Evolutionary conservation across 2,888 invertebrate species (phyloP), one percentile per base, ranked within the genome.

Genomic region (Cheilosia vulpina): DNA sequence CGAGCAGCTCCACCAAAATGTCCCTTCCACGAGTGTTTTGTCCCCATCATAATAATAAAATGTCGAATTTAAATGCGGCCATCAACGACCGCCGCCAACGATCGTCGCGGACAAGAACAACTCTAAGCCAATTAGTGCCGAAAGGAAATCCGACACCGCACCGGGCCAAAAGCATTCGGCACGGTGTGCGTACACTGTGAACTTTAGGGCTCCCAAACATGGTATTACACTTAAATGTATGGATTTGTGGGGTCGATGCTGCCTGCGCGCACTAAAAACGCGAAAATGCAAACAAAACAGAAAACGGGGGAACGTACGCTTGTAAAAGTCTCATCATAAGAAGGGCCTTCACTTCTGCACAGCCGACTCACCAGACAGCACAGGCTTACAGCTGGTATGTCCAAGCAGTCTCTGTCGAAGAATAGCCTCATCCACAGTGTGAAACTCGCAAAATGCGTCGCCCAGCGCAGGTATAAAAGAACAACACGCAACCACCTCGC

Each of bases 61-160:
- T 85, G 71, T 80, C 72, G 76, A 85, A 76, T 85, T 85, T 85
- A 80, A 85, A 85, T 76, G 80, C 71, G 66, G 75, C 71, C 75
- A 84, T 80, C 71, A 52, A 80, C 75, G 50, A 57, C 76, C 75
- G 84, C 84, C 84, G 80, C 69, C 75, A 85, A 84, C 69, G 66
- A 76, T 55, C 55, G 71, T 71, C 11, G 38, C 31, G 38, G 13
- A 38, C 38, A 38, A 38, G 34, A 76, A 85, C 75, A 80, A 80
- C 84, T 85, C 71, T 76, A 76, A 85, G 80, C 76, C 84, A 85
- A 85, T 85, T 85, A 85, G 84, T 80, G 76, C 80, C 60, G 80
- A 85, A 85, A 47, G 41, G 80, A 85, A 75, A 85, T 85, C 60
- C 27, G 84, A 85, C 80, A 85, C 84, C 80, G 60, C 55, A 73